Evolutionary conservation across 2,113 vertebrate species (phyloP).

Genomic region (Gallinago media): DNA sequence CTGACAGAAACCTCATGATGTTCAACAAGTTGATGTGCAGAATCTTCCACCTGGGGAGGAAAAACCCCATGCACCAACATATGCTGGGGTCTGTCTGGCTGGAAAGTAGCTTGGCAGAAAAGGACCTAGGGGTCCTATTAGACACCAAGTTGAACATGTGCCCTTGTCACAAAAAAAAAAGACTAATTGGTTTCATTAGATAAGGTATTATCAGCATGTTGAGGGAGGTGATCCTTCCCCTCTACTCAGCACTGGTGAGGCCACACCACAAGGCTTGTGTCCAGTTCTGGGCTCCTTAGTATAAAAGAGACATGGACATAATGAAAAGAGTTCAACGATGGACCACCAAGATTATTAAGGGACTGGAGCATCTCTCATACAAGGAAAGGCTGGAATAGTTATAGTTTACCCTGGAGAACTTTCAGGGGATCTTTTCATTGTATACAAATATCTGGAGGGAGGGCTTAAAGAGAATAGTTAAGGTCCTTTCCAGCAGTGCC

Average conservation of each 20-base stretch:
- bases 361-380: neutral
- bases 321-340: neutral
- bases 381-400: neutral
- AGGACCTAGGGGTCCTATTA: neutral
- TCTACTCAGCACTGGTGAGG: neutral
- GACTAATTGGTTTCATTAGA: neutral
- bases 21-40: neutral
- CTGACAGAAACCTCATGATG: neutral
- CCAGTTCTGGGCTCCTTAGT: neutral
- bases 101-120: neutral
- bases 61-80: no score
- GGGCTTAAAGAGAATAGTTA: accelerated
- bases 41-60: neutral
- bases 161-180: neutral
- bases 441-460: neutral
- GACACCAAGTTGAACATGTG: neutral
- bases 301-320: neutral
- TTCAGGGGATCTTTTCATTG: neutral
- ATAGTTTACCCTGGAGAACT: neutral
- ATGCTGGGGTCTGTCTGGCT: neutral
- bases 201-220: neutral
- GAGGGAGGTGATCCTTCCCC: neutral
- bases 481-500: neutral
- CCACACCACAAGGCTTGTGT: neutral
- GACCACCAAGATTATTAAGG: neutral